Base-by-base conservation (phyloP, 2,888 invertebrate genomes). In the Drosophila meridiana region DNA sequence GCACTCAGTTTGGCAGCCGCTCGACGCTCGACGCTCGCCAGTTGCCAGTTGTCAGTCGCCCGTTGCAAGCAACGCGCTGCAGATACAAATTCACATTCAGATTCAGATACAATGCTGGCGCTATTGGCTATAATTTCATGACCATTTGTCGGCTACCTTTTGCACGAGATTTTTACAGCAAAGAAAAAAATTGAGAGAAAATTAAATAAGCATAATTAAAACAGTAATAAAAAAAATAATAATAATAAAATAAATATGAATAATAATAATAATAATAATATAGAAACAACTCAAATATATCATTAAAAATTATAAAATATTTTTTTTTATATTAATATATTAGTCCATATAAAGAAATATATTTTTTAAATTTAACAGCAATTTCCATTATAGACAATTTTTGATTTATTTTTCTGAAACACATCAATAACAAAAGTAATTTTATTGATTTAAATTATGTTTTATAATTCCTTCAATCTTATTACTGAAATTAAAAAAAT, bases 51-150 rank as follows among this genome's bases (percentile, higher is more conserved):
- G 73, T 52, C 71, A 59, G 73, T 71, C 30, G 85, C 34, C 76
- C 56, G 64, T 58, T 68, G 80, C 87, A 70, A 63, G 72, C 75
- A 69, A 69, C 53, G 56, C 56, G 69, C 60, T 73, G 74, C 74
- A 83, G 62, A 67, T 55, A 66, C 67, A 45, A 66, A 67, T 47
- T 26, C 4, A 59, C 28, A 32, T 64, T 36, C 48, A 64, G 57
- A 53, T 53, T 42, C 75, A 59, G 28, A 60, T 55, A 14, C 32
- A 26, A 43, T 26, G 36, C 47, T 47, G 28, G 30, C 20, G 9
- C 26, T 26, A 26, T 30, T 38, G n/a, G 48, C 48, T 40, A 64
- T 43, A 34, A 8, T n/a, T 47, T 53, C 26, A 63, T 50, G 36
- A 42, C 0, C 11, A 20, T 48, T 53, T 60, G n/a, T 56, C n/a